Base-by-base conservation (phyloP, 92 coral and sea anemone species). In the Scolanthus callimorphus region DNA sequence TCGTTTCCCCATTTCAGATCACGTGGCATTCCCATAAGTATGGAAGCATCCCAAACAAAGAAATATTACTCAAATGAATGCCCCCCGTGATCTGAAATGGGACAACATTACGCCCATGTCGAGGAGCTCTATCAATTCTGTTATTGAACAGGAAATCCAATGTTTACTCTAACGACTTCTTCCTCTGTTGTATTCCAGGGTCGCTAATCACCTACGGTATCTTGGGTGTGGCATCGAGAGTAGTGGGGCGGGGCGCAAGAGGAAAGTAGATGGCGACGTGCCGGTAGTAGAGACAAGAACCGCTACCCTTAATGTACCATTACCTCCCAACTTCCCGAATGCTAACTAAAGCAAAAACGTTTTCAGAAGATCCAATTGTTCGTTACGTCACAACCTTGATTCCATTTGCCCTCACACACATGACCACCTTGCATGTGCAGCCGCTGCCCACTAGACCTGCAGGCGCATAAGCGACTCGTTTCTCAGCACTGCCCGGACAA, bases 181-280 rank as follows among this genome's bases (percentile, higher is more conserved):
- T n/a, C n/a, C n/a, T n/a, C n/a, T n/a, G n/a, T n/a, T n/a, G n/a
- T n/a, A n/a, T 9, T 43, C 47, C 29, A 91, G 97, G 66, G 49
- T 87, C 13, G 58, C 56, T 31, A 75, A 65, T 58, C 90, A 83
- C 69, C 60, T 78, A n/a, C 65, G 60, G 50, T 71, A 74, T n/a
- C 64, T 91, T 12, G 97, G 97, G 47, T 91, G 97, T 72, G 58
- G 55, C 22, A 62, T 87, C 20, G 70, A 65, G 29, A 65, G 95
- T 28, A 72, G 77, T 44, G 85, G 70, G 38, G 72, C 62, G 50
- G 38, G 59, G 31, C 56, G 85, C 47, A 91, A 86, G 44, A 71
- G 86, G 52, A 82, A 91, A 48, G 61, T 73, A 29, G 91, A 60
- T 12, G 82, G 69, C 23, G 81, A 71, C 38, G 60, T 59, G 15